Percentiles rank a stretch among this genome's conserved stretches.
Evolutionary conservation across 2,113 vertebrate species (phyloP).

Genomic region (Opisthocomus hoazin): DNA sequence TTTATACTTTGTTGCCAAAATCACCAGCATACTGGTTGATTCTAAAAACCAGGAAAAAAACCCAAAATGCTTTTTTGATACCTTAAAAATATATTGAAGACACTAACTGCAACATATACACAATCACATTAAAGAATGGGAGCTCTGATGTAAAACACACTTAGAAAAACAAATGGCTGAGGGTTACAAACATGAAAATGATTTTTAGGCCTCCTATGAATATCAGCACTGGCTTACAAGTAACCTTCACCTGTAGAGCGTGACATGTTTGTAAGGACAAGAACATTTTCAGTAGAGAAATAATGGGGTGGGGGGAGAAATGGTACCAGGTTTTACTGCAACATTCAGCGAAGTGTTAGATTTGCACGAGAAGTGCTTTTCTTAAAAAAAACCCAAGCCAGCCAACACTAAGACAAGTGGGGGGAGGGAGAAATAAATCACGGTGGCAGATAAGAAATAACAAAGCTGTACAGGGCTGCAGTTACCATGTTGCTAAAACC

Average conservation of each 20-base stretch:
- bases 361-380: neutral
- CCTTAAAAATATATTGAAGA: neutral
- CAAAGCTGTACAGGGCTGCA: neutral
- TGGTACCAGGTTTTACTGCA: neutral
- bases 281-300: neutral
- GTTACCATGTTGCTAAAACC: neutral
- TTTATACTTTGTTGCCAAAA: neutral
- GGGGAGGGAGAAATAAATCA: neutral
- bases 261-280: neutral
- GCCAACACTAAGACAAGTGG: neutral
- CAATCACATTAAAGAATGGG: neutral
- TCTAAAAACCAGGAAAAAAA: neutral
- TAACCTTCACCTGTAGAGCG: neutral
- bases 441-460: neutral
- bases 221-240: neutral
- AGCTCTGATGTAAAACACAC: neutral
- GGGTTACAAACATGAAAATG: neutral
- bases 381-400: neutral
- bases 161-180: neutral
- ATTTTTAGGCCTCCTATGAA: neutral
- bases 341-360: rapidly evolving
- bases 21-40: rapidly evolving
- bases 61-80: neutral
- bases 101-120: neutral
- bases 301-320: neutral